These are phyloP conservation scores for Holacanthella duospinosa DNA, from an alignment of 2,888 invertebrate species.

Conservation along the genomic window DNA sequence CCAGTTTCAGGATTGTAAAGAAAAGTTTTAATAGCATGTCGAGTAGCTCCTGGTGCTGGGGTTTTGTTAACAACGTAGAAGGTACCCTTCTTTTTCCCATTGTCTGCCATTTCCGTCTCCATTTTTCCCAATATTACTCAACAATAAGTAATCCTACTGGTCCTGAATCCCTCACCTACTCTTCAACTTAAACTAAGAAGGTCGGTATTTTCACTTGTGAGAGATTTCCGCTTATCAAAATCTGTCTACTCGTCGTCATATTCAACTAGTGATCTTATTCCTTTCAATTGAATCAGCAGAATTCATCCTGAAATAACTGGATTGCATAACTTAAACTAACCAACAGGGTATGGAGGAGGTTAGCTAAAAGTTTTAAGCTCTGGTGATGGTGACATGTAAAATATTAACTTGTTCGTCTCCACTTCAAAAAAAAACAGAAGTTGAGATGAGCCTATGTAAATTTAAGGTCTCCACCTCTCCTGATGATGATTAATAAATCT, in stretches of 20 bases:
- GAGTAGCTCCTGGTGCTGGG: not conserved
- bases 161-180: not conserved
- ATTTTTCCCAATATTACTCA: not conserved
- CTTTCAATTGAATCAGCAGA: no score
- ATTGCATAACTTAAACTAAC: not conserved
- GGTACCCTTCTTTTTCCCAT: not conserved
- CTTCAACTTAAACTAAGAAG: not conserved
- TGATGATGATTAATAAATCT: no score
- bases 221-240: not conserved
- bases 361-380: no score
- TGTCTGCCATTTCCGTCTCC: not conserved
- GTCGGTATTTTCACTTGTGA: not conserved
- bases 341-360: no score
- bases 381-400: no score
- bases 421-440: no score
- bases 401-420: no score
- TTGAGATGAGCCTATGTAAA: no score
- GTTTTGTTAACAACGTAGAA: constrained; percentile 3
- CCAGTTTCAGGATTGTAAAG: not conserved
- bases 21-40: not conserved
- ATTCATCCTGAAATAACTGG: not conserved
- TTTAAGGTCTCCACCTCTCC: no score
- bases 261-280: no score
- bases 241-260: not conserved
- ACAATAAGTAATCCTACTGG: no score